These are phyloP conservation scores for Eunapius fragilis DNA, from an alignment of 37 sponge, comb jelly and placozoan genomes.

Conservation along the genomic window DNA sequence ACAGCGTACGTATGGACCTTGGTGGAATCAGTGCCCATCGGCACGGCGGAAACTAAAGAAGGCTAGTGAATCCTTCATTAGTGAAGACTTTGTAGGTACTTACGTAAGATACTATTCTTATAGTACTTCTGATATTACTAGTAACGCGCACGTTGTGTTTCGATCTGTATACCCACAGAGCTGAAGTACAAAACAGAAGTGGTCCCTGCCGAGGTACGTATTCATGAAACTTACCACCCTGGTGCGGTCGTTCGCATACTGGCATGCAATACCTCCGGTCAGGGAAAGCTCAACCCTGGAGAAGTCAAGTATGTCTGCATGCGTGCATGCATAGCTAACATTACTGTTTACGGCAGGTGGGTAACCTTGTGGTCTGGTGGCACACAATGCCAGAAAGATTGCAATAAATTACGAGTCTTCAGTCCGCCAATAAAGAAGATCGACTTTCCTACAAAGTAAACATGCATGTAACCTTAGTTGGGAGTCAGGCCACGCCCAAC, in stretches of 20 bases:
- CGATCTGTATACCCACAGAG: slow-evolving; percentile 52
- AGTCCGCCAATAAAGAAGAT: slow-evolving; percentile 68
- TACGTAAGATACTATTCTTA: too few species aligned
- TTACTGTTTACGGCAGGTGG: slow-evolving; percentile 31
- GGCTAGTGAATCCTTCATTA: slow-evolving; percentile 16
- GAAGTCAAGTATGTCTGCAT: slow-evolving; percentile 47
- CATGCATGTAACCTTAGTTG: neutral
- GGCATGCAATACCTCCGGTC: slow-evolving; percentile 57
- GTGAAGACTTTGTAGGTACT: slow-evolving; percentile 72
- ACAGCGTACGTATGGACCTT: slow-evolving; percentile 72
- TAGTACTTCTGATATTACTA: too few species aligned
- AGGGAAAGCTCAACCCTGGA: slow-evolving; percentile 26
- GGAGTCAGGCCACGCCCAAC: too few species aligned
- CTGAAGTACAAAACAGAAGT: slow-evolving; percentile 27
- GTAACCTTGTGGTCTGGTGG: slow-evolving; percentile 66
- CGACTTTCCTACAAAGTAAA: slow-evolving; percentile 72
- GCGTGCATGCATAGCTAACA: neutral
- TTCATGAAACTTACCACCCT: slow-evolving; percentile 73
- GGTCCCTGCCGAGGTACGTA: slow-evolving; percentile 39
- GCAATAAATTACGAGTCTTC: slow-evolving; percentile 31
- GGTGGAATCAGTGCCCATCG: slow-evolving; percentile 66
- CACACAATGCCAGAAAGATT: slow-evolving; percentile 30
- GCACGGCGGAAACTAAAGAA: slow-evolving; percentile 24
- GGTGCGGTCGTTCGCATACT: slow-evolving; percentile 69
- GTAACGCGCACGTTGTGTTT: too few species aligned